Evolutionary conservation across 2,113 vertebrate species (phyloP).

Genomic region (Pipa parva): DNA sequence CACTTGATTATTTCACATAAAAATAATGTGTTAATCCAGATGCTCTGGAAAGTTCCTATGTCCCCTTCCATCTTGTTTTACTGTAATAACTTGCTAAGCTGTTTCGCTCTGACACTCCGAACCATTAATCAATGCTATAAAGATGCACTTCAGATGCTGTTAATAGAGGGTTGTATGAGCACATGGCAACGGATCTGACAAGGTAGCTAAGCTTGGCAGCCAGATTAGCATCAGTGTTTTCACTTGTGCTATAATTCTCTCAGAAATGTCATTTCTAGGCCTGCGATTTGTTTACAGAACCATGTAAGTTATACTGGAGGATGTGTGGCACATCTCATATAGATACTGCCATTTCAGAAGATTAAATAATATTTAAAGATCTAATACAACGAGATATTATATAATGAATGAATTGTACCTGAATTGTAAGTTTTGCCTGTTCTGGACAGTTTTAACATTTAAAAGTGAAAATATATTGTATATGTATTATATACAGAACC

Average conservation of each 20-base stretch:
- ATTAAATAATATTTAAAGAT: too few relatives aligned
- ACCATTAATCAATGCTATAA: conserved; percentile 30
- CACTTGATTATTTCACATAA: background rate
- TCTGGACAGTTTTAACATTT: too few relatives aligned
- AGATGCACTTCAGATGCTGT: conserved; percentile 22
- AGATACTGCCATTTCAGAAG: background rate
- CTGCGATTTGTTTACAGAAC: conserved; percentile 11
- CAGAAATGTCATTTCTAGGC: conserved; percentile 25
- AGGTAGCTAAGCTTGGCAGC: conserved; percentile 30
- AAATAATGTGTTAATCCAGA: conserved; percentile 21
- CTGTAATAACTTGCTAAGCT: conserved; percentile 34
- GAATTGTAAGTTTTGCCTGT: too few relatives aligned
- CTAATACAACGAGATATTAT: too few relatives aligned
- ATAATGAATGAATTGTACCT: too few relatives aligned
- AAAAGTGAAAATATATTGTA: too few relatives aligned
- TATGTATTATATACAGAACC: too few relatives aligned
- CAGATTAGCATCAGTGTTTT: conserved; percentile 28
- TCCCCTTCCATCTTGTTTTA: conserved; percentile 17
- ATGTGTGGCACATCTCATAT: background rate
- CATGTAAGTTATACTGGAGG: background rate
- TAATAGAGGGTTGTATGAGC: conserved; percentile 7
- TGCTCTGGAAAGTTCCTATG: conserved; percentile 4
- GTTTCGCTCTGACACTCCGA: conserved; percentile 18
- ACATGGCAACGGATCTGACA: conserved; percentile 26
- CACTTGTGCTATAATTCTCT: conserved; percentile 10